Percentiles rank a stretch among this genome's conserved stretches.
Evolutionary conservation across 2,888 invertebrate genomes (phyloP).

Genomic region (Hirtodrosophila histrioides): DNA sequence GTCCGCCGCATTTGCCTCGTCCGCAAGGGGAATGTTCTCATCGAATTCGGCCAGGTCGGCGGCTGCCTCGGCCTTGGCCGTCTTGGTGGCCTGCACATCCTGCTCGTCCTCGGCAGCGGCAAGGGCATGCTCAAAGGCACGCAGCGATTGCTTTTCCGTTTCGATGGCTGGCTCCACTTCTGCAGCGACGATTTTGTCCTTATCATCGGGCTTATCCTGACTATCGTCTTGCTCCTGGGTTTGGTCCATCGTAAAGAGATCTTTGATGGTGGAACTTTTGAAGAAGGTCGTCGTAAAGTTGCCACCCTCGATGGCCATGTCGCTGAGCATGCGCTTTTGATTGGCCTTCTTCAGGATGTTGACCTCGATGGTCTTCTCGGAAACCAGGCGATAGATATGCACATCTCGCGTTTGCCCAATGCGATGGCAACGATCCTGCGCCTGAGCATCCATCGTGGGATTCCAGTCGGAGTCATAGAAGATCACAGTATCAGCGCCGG

Average conservation of each 20-base stretch:
- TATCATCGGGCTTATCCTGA: slow-evolving; percentile 75
- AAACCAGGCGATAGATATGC: slow-evolving; percentile 98
- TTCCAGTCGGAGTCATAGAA: slow-evolving; percentile 99
- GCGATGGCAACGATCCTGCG: slow-evolving; percentile 98
- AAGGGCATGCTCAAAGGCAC: slow-evolving; percentile 91
- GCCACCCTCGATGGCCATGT: slow-evolving; percentile 99
- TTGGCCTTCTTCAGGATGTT: slow-evolving; percentile 99
- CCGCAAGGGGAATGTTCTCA: slow-evolving; percentile 93
- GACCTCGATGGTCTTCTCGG: slow-evolving; percentile 98
- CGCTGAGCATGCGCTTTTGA: slow-evolving; percentile 97
- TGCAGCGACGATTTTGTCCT: slow-evolving; percentile 62
- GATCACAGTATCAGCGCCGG: slow-evolving; percentile 99
- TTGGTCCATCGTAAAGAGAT: slow-evolving; percentile 92
- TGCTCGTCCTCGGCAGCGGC: slow-evolving; percentile 97
- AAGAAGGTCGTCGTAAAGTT: slow-evolving; percentile 99
- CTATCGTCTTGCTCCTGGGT: slow-evolving; percentile 72
- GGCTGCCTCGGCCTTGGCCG: slow-evolving; percentile 94
- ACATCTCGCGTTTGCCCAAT: slow-evolving; percentile 99
- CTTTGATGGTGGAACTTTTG: slow-evolving; percentile 95
- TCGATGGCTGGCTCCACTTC: slow-evolving; percentile 60
- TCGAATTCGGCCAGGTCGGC: slow-evolving; percentile 97
- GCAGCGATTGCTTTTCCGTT: slow-evolving; percentile 87
- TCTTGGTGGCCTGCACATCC: slow-evolving; percentile 95
- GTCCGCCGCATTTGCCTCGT: slow-evolving; percentile 85
- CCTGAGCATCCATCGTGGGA: slow-evolving; percentile 99